Evolutionary conservation across 1,140 invertebrate species (phyloP), one percentile per base, ranked within the genome.

Genomic region (Eriocheir sinensis): DNA sequence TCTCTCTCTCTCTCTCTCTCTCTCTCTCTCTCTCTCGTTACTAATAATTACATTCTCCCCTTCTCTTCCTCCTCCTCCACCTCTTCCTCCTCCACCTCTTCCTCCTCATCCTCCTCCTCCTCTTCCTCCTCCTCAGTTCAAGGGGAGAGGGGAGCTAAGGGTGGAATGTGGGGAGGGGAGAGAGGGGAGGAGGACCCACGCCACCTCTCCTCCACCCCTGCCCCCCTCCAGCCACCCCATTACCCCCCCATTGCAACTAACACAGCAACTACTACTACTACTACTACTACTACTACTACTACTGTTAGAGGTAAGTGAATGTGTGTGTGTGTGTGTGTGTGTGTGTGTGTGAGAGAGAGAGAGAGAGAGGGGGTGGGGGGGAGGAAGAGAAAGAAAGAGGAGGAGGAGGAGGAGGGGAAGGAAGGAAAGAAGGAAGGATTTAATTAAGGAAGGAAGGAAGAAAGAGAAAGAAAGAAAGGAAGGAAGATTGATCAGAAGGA

Each of bases 201-300:
- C 83, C 83, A 34, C 40, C 34, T 86, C 83, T 17, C 40, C 83
- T 15, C 36, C 83, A 38, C 40, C 83, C 34, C 40, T n/a, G 9
- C 80, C 4, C 4, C 3, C n/a, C 4, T 81, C 34, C 80, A 81
- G 8, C 81, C 9, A 2, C 21, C 2, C 34, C 83, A 86, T n/a
- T n/a, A 0, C 36, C 83, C 32, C 34, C 40, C 32, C 32, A 2
- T 0, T 32, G 3, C 83, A 12, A 34, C 40, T 34, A 86, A 30
- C 83, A 86, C 83, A 6, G 30, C 83, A 3, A 86, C 83, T 36
- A 86, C 83, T 36, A 86, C 83, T 36, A 86, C 83, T 86, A 86
- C 83, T 86, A 86, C 83, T 86, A 86, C 83, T 86, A 86, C 83
- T 86, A 86, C 83, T 86, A 86, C 36, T 86, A 34, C 1, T 9